Evolutionary conservation across 2,888 invertebrate genomes (phyloP), one percentile per base, ranked within the genome.

Genomic region (Dolomedes plantarius): DNA sequence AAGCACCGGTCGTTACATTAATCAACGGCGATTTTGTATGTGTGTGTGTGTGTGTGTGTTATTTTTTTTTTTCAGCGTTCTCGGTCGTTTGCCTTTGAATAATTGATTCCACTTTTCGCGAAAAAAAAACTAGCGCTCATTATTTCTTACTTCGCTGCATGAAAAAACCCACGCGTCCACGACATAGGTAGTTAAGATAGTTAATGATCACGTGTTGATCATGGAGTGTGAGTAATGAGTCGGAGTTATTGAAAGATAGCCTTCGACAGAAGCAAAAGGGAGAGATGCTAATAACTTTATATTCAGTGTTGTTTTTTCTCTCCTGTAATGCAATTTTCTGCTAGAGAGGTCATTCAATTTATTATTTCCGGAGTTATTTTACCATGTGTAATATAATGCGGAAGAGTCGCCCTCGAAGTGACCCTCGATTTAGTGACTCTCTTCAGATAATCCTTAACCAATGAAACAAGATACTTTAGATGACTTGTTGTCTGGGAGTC

Each of bases 1-100:
- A 83, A 83, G 83, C 76, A 83, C 83, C 73, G 83, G 72, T 83
- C 83, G 83, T 83, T 83, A 83, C 83, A 83, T 83, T 83, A 77
- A 83, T 83, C 83, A 83, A 83, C 82, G 82, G 29, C 76, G 82
- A 65, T 71, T 82, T 73, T 72, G 28, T 31, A 46, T 19, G 68
- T 31, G 50, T 67, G 65, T 46, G 19, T 46, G n/a, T 32, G n/a
- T 74, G 46, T 41, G 69, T 77, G 27, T 75, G 27, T 32, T 32
- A 6, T 32, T 32, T 68, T 31, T 65, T 16, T 23, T 16, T 19
- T 16, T 2, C 16, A 2, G 13, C 23, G n/a, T 56, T 29, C n/a
- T 1, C 5, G n/a, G 56, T 65, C 67, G 69, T 36, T 73, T 69
- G 41, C 68, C 71, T 76, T 77, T 83, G 83, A 83, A 83, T 83